phyloP scores from a whole-genome alignment of 2,888 invertebrate species.

The Tiliacea citrago region DNA sequence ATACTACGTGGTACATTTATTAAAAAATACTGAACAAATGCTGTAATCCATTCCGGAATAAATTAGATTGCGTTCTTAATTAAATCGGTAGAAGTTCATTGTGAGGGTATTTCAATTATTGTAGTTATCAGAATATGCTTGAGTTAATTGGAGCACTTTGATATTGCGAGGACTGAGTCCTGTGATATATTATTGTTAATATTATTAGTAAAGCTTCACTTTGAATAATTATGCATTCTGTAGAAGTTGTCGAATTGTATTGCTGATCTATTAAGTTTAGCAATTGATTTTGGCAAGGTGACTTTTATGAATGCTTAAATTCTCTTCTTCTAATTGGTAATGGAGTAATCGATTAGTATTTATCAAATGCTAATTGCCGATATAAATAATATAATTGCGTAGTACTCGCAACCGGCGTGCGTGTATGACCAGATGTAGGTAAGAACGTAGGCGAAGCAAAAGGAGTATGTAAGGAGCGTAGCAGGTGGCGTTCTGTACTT shows the following conservation, averaged over 20 bases:
- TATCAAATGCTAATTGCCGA: background rate
- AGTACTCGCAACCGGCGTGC: too few relatives aligned
- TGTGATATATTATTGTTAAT: conserved; percentile 5
- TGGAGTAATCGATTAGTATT: background rate
- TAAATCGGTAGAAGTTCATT: conserved; percentile 41
- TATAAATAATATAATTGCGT: too few relatives aligned
- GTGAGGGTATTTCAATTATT: conserved; percentile 59
- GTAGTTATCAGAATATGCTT: conserved; percentile 38
- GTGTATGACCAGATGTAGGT: too few relatives aligned
- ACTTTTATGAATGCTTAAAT: conserved; percentile 1
- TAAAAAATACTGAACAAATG: conserved; percentile 26
- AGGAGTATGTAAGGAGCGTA: too few relatives aligned
- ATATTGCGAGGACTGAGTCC: conserved; percentile 15
- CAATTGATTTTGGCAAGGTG: background rate
- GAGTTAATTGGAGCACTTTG: conserved; percentile 38
- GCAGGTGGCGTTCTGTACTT: too few relatives aligned
- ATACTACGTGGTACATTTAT: background rate
- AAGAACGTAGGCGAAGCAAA: too few relatives aligned
- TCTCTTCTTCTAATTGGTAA: background rate
- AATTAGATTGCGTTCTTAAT: conserved; percentile 51
- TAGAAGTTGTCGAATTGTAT: background rate
- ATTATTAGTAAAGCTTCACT: background rate
- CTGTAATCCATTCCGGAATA: conserved; percentile 40
- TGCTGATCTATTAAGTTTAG: background rate
- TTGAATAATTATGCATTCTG: background rate